Conservation (phyloP, 2,113 vertebrate species). For the Eonycteris spelaea region DNA sequence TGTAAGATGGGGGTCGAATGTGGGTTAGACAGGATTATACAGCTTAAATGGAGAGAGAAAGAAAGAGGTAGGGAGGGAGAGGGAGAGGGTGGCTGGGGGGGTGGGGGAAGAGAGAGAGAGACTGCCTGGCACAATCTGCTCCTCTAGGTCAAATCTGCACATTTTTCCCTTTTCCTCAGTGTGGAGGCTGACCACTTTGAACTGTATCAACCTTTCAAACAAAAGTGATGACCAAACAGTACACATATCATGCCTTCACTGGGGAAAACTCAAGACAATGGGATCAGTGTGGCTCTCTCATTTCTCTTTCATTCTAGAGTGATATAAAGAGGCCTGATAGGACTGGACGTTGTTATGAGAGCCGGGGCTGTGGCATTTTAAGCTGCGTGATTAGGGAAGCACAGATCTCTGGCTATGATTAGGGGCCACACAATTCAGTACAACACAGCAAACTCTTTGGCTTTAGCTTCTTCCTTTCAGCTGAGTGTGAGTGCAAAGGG, state of each 20-base stretch:
- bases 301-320: not conserved
- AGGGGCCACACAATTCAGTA: not conserved
- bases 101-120: not conserved
- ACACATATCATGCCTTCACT: not conserved
- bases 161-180: not conserved
- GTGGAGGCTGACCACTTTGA: not conserved
- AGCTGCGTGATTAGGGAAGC: not conserved
- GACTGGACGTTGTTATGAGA: not conserved
- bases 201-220: not conserved
- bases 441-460: not conserved
- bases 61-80: not conserved
- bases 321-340: not conserved
- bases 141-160: not conserved
- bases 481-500: not conserved
- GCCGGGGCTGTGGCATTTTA: not conserved
- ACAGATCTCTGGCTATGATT: not conserved
- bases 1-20: not conserved
- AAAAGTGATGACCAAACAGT: not conserved
- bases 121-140: not conserved
- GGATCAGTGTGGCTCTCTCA: accelerated
- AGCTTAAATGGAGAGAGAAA: not conserved
- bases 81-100: too few species aligned
- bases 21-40: not conserved
- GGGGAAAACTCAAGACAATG: not conserved
- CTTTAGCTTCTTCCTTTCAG: not conserved